phyloP scores from a whole-genome alignment of 2,113 vertebrate genomes.

The Myotis davidii region DNA sequence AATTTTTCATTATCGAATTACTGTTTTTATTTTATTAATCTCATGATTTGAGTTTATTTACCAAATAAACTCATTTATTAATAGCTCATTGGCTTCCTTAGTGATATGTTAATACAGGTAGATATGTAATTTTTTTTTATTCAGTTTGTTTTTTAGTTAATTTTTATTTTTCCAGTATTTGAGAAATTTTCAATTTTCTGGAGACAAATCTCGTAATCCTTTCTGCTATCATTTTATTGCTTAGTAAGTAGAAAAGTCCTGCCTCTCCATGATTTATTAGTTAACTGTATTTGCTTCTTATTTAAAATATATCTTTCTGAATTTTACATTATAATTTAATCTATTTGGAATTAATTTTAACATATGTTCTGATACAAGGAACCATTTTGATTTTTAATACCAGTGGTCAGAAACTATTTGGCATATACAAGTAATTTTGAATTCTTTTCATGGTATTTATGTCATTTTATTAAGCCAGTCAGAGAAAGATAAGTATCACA shows the following conservation, averaged over 20 bases:
- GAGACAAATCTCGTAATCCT: not conserved
- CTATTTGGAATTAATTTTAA: not conserved
- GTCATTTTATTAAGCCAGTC: not conserved
- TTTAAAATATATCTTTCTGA: not conserved
- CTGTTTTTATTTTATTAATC: not conserved
- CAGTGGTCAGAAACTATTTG: not conserved
- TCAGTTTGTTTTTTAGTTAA: not conserved
- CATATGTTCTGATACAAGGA: not conserved
- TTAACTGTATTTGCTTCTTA: not conserved
- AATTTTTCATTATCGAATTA: constrained; percentile 16
- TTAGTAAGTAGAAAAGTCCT: not conserved
- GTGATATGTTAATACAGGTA: not conserved
- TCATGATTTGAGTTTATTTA: not conserved
- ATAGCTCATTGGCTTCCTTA: not conserved
- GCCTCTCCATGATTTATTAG: not conserved
- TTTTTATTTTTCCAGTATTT: not conserved
- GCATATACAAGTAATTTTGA: not conserved
- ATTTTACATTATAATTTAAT: constrained; percentile 28
- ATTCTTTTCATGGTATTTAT: not conserved
- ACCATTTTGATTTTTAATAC: not conserved
- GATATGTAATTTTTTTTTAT: not conserved
- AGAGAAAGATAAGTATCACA: too few species aligned
- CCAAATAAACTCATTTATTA: not conserved
- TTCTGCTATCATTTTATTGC: not conserved
- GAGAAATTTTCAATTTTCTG: not conserved